Evolutionary conservation across 2,888 invertebrate species (phyloP).

Genomic region (Entomobrya proxima): DNA sequence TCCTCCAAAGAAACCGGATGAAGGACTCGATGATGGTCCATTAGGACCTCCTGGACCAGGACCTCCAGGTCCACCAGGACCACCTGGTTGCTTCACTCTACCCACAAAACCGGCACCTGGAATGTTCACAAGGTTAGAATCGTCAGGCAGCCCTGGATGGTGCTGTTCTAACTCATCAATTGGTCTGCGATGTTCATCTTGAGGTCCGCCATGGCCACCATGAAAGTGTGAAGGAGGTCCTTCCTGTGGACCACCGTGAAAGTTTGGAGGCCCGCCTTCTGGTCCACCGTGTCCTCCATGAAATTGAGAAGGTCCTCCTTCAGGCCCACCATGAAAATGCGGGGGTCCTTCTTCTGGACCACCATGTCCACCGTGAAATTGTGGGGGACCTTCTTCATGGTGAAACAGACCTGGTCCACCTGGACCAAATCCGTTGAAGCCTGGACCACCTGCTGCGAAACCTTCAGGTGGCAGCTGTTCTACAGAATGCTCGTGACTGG

Average conservation of each 20-base stretch:
- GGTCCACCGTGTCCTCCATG: not conserved
- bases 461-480: constrained; percentile 3
- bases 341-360: not conserved
- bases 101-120: constrained; percentile 19
- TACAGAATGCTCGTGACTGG: constrained; percentile 13
- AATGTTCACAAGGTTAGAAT: not conserved
- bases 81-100: not conserved
- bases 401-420: no score
- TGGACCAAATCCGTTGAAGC: not conserved
- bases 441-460: not conserved
- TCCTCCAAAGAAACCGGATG: not conserved
- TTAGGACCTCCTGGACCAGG: not conserved
- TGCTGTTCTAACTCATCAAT: not conserved
- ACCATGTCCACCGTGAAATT: no score
- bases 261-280: not conserved
- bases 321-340: not conserved
- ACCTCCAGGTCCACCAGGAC: not conserved
- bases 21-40: not conserved
- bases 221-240: not conserved
- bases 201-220: no score
- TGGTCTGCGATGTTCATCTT: not conserved
- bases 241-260: constrained; percentile 28
- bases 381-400: not conserved
- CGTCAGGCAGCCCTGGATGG: constrained; percentile 11
- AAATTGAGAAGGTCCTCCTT: no score